Percentiles rank a stretch among this genome's conserved stretches.
These are phyloP conservation scores for Epinotia bilunana DNA, from an alignment of 2,888 invertebrate genomes.

Conservation along the genomic window DNA sequence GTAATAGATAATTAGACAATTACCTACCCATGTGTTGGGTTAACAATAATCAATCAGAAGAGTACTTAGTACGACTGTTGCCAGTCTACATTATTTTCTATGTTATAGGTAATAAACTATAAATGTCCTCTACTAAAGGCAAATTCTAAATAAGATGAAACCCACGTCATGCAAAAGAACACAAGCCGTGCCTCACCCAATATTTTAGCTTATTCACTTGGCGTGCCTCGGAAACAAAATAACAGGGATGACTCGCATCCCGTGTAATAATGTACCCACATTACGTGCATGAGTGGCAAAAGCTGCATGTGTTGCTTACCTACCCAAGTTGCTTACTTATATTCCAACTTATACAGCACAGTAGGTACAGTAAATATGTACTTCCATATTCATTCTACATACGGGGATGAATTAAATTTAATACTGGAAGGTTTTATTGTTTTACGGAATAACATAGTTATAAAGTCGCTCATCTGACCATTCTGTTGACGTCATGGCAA, in stretches of 20 bases:
- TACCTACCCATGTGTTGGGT: too few relatives aligned
- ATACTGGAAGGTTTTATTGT: too few relatives aligned
- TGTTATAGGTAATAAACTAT: not conserved
- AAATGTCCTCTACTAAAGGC: not conserved
- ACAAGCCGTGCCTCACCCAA: conserved; percentile 8
- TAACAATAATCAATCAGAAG: too few relatives aligned
- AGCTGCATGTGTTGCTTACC: conserved; percentile 25
- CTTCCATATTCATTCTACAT: not conserved
- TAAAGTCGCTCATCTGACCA: too few relatives aligned
- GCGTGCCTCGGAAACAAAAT: conserved; percentile 24
- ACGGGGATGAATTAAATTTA: not conserved
- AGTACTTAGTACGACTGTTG: too few relatives aligned
- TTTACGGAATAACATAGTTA: too few relatives aligned
- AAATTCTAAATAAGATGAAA: conserved; percentile 4
- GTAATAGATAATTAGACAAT: not conserved
- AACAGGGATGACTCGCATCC: conserved; percentile 27
- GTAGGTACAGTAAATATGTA: not conserved
- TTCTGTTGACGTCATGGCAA: too few relatives aligned
- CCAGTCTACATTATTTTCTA: not conserved
- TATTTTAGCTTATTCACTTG: conserved; percentile 32
- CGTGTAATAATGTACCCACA: conserved; percentile 21
- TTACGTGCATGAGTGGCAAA: conserved; percentile 34
- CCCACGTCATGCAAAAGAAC: not conserved
- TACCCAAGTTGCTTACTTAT: not conserved
- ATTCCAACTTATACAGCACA: not conserved